Evolutionary conservation across 2,797 vertebrate species (phyloP).

Genomic region (Tolypeutes matacus): DNA sequence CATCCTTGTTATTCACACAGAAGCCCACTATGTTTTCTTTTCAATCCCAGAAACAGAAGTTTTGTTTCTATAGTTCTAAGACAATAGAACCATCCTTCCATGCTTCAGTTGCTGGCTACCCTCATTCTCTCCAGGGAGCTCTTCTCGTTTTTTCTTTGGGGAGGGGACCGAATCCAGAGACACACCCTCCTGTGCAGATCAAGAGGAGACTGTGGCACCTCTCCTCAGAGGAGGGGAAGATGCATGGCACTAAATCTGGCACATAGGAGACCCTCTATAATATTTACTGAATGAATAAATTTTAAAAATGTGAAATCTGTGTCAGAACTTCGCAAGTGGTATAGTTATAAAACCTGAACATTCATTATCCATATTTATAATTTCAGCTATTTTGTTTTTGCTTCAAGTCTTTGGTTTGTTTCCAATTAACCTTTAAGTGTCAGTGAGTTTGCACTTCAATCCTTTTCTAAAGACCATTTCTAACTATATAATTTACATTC

Average conservation of each 20-base stretch:
- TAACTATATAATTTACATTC: not conserved
- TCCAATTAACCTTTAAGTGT: not conserved
- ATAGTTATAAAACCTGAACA: not conserved
- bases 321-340: not conserved
- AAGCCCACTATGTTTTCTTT: not conserved
- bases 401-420: not conserved
- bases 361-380: not conserved
- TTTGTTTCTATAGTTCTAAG: not conserved
- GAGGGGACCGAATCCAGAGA: not conserved
- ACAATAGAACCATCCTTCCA: not conserved
- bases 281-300: not conserved
- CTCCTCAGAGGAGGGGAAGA: not conserved
- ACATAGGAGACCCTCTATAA: not conserved
- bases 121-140: not conserved
- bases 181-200: not conserved
- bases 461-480: conserved; percentile 13
- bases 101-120: not conserved
- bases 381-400: not conserved
- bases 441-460: not conserved
- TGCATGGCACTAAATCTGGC: not conserved
- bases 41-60: not conserved
- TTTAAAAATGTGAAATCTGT: not conserved
- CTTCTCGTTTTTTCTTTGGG: not conserved
- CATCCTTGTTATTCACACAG: not conserved
- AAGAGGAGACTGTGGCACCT: not conserved